Percentiles rank a stretch among this genome's conserved stretches.
Conservation (phyloP, 2,888 invertebrate genomes). For the Ormyrus pomaceus region DNA sequence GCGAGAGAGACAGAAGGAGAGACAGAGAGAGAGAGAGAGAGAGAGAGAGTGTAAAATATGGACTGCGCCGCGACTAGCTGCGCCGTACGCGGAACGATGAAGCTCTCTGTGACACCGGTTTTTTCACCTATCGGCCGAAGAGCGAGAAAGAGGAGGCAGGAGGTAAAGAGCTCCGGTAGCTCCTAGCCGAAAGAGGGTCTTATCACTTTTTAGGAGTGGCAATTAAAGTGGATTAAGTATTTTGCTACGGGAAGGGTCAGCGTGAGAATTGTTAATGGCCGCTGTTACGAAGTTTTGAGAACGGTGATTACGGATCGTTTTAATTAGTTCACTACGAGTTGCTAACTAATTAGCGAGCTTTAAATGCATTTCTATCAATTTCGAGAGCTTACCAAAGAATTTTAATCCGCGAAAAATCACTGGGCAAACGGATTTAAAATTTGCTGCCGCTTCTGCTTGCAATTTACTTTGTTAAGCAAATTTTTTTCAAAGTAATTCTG, state of each 20-base stretch:
- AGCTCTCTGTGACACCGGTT: conserved; percentile 19
- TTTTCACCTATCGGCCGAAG: conserved; percentile 42
- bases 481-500: too few relatives aligned
- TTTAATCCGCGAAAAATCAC: too few relatives aligned
- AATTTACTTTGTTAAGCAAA: too few relatives aligned
- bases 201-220: conserved; percentile 28
- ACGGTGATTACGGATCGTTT: neutral
- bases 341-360: too few relatives aligned
- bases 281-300: neutral
- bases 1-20: neutral
- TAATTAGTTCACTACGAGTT: neutral
- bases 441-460: too few relatives aligned
- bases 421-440: too few relatives aligned
- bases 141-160: neutral
- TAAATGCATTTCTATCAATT: too few relatives aligned
- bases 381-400: too few relatives aligned
- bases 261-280: conserved; percentile 10
- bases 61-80: conserved; percentile 37
- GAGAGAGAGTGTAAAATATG: conserved; percentile 34
- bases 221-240: conserved; percentile 37
- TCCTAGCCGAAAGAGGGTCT: neutral
- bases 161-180: neutral
- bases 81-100: conserved; percentile 2
- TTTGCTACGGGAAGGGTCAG: neutral
- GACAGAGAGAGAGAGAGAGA: conserved; percentile 19